phyloP scores from a whole-genome alignment of 2,888 invertebrate genomes.

The Hemaris fuciformis region DNA sequence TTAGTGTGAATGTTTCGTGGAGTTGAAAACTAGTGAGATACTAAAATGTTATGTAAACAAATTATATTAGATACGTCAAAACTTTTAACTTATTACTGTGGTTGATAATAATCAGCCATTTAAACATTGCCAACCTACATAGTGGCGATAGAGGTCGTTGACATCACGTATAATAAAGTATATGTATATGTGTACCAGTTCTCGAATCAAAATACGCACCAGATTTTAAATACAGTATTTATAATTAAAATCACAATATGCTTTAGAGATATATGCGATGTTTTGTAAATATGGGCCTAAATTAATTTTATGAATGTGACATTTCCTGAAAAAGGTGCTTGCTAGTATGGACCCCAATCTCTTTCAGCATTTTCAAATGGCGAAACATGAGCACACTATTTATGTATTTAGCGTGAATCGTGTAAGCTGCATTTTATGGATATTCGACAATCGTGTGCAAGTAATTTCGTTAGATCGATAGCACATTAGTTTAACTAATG shows the following conservation, averaged over 20 bases:
- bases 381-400: conserved; percentile 29
- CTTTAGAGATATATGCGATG: background rate
- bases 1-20: conserved; percentile 48
- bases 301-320: conserved; percentile 30
- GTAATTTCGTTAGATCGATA: conserved; percentile 50
- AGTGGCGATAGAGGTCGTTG: background rate
- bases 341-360: conserved; percentile 23
- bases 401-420: conserved; percentile 17
- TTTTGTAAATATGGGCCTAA: conserved; percentile 36
- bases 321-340: conserved; percentile 32
- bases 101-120: background rate
- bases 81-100: background rate
- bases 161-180: background rate
- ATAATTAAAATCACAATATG: conserved; percentile 1
- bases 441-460: conserved; percentile 19
- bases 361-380: conserved; percentile 24
- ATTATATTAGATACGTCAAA: background rate
- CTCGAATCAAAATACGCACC: background rate
- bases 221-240: conserved; percentile 7
- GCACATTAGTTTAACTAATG: conserved; percentile 69
- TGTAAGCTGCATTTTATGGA: conserved; percentile 9
- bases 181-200: background rate
- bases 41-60: conserved; percentile 6
- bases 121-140: background rate
- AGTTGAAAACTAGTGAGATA: conserved; percentile 15